Conservation (phyloP, 2,113 vertebrate species). For the Phyllostomus hastatus region DNA sequence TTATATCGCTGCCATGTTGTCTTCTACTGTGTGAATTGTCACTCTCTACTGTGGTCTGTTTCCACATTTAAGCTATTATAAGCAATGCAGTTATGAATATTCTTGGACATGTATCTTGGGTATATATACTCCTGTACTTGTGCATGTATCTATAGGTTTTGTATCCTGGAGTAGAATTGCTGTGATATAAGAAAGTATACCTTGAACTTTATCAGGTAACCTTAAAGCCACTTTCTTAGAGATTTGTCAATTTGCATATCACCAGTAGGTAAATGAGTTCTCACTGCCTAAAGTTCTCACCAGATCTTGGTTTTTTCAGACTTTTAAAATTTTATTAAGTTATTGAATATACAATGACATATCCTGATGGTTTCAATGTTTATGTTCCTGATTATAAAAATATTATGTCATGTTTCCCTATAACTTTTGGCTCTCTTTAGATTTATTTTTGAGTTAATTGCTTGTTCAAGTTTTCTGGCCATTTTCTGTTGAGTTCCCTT, state of each 20-base stretch:
- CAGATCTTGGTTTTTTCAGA: not conserved
- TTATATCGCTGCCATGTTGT: not conserved
- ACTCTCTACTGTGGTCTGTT: not conserved
- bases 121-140: not conserved
- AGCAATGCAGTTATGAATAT: not conserved
- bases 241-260: not conserved
- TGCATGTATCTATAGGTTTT: not conserved
- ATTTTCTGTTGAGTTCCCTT: not conserved
- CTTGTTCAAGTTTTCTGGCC: not conserved
- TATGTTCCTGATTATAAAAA: not conserved
- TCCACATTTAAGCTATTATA: not conserved
- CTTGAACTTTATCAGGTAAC: not conserved
- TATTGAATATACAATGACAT: not conserved
- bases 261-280: not conserved
- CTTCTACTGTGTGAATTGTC: not conserved
- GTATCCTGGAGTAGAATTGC: not conserved
- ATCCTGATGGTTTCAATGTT: not conserved
- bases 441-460: not conserved
- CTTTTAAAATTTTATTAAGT: not conserved
- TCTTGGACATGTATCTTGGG: not conserved
- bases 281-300: not conserved
- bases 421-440: not conserved
- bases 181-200: not conserved
- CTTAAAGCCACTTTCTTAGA: not conserved
- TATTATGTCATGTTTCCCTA: not conserved